A percentile compares a stretch with the other conserved stretches of the same genome.
Conservation (phyloP, 2,113 vertebrate genomes). For the Apaloderma vittatum region DNA sequence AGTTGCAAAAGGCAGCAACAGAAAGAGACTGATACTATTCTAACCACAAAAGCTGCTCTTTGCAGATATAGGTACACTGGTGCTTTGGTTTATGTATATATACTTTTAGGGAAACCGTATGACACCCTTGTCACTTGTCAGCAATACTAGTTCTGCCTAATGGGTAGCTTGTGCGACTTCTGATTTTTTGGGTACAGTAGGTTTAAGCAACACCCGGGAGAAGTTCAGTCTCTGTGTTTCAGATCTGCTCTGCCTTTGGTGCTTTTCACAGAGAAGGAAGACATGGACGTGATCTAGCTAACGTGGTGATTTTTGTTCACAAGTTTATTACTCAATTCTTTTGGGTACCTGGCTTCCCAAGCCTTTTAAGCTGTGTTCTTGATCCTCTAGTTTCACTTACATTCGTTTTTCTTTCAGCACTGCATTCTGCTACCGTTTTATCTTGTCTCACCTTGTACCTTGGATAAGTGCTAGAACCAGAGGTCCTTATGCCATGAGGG, state of each 20-base stretch:
- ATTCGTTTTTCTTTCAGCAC: not conserved
- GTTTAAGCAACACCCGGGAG: not conserved
- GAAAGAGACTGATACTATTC: not conserved
- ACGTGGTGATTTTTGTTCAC: not conserved
- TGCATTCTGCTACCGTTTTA: not conserved
- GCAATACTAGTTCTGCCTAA: not conserved
- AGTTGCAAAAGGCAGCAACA: not conserved
- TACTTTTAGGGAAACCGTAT: not conserved
- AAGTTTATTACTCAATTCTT: not conserved
- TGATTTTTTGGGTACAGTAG: not conserved
- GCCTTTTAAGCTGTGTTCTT: not conserved
- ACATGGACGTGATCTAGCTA: not conserved
- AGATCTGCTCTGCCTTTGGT: not conserved
- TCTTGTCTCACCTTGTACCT: not conserved
- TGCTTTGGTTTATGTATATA: not conserved
- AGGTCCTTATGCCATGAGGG: rapidly evolving
- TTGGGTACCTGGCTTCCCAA: not conserved
- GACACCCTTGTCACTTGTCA: not conserved
- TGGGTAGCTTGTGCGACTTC: not conserved
- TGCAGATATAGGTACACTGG: not conserved
- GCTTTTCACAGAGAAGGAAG: not conserved
- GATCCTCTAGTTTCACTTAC: not conserved
- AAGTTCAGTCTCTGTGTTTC: not conserved
- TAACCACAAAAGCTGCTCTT: not conserved
- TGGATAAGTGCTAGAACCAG: not conserved